These are phyloP conservation scores for Petrocephalus microphthalmus DNA, from an alignment of 2,113 vertebrate genomes.

Conservation along the genomic window DNA sequence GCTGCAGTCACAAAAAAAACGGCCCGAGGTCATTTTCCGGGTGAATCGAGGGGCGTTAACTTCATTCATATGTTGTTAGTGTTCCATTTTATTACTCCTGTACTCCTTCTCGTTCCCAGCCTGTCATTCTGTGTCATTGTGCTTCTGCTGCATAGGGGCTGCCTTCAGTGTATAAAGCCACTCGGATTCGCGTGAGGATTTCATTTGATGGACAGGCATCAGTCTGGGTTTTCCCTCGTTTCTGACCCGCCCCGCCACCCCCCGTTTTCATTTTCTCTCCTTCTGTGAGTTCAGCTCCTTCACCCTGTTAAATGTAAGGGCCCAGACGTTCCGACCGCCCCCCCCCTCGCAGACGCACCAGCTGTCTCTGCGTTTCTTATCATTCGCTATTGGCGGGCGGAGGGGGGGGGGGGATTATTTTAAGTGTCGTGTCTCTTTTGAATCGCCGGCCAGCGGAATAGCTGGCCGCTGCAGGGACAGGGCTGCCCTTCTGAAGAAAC, in stretches of 20 bases:
- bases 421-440: neutral
- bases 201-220: conserved; percentile 40
- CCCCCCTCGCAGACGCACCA: neutral
- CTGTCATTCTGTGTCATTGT: conserved; percentile 6
- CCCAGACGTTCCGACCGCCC: conserved; percentile 22
- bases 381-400: neutral
- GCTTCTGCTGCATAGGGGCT: conserved; percentile 25
- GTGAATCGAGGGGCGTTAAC: conserved; percentile 37
- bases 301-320: neutral
- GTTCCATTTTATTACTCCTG: conserved; percentile 35
- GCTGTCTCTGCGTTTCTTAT: neutral
- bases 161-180: conserved; percentile 29
- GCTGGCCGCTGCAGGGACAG: neutral
- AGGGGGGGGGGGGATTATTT: neutral
- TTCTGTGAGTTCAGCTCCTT: neutral
- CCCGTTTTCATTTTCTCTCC: conserved; percentile 28
- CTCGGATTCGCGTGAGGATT: conserved; percentile 42
- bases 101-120: conserved; percentile 13
- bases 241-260: conserved; percentile 2
- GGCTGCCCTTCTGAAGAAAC: neutral
- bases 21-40: conserved; percentile 38
- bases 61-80: conserved; percentile 49
- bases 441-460: neutral
- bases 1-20: conserved; percentile 25
- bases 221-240: conserved; percentile 9